Evolutionary conservation across 2,888 invertebrate species (phyloP).

Genomic region (Adelphocoris suturalis): DNA sequence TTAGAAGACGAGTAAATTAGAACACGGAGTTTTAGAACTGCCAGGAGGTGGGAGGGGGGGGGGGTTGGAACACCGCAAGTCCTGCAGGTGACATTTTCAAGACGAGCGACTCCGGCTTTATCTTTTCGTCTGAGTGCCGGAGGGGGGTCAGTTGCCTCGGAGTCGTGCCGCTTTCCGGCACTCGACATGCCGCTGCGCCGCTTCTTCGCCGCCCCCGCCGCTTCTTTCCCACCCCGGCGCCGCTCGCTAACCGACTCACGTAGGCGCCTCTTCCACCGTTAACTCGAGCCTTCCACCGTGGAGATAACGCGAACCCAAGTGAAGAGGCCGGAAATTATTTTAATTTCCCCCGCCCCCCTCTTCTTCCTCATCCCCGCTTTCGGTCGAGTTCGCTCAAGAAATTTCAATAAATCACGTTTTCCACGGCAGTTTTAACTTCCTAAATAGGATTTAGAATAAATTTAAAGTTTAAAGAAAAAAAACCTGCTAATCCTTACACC

Average conservation of each 20-base stretch:
- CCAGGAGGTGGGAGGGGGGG: neutral
- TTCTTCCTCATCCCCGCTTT: neutral
- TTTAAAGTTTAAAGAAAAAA: too few species aligned
- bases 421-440: neutral
- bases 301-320: neutral
- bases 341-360: slow-evolving; percentile 4
- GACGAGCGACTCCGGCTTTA: slow-evolving; percentile 25
- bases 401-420: slow-evolving; percentile 12
- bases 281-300: neutral
- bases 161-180: too few species aligned
- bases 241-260: slow-evolving; percentile 28
- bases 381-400: neutral
- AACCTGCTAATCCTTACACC: too few species aligned
- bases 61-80: neutral
- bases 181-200: too few species aligned
- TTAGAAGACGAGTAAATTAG: neutral
- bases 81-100: slow-evolving; percentile 39
- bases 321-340: slow-evolving; percentile 36
- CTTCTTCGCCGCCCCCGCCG: neutral
- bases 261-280: slow-evolving; percentile 14
- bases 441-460: too few species aligned
- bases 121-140: neutral
- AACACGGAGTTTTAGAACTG: neutral
- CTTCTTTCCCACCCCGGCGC: too few species aligned
- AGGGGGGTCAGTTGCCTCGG: neutral